Percentiles rank a stretch among this genome's conserved stretches.
Evolutionary conservation across 2,113 vertebrate species (phyloP).

Genomic region (Oreotrochilus melanogaster): DNA sequence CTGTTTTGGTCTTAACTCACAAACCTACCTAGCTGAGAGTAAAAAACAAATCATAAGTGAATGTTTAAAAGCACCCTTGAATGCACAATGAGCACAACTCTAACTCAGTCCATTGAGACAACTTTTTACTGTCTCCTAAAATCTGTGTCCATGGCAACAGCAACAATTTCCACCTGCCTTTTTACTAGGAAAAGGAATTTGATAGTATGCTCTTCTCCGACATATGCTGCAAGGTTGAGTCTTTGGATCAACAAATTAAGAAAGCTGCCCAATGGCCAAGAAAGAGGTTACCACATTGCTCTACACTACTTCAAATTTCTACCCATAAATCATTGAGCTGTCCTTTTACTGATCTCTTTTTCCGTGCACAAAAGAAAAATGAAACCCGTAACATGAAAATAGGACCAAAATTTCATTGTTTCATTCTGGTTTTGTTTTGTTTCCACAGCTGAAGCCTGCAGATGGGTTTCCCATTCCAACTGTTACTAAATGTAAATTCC

Average conservation of each 20-base stretch:
- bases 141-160: background rate
- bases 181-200: background rate
- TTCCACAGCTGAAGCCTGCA: background rate
- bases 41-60: background rate
- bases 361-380: background rate
- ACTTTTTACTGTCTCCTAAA: background rate
- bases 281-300: rapidly evolving
- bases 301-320: background rate
- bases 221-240: rapidly evolving
- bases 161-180: background rate
- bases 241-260: background rate
- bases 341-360: background rate
- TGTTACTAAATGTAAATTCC: background rate
- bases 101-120: background rate
- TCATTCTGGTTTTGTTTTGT: background rate
- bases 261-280: background rate
- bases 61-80: background rate
- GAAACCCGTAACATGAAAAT: background rate
- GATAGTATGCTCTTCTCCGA: background rate
- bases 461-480: background rate
- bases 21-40: background rate
- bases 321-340: background rate
- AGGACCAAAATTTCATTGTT: rapidly evolving
- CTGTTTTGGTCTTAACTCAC: background rate
- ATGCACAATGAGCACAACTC: background rate